Evolutionary conservation across 2,888 invertebrate species (phyloP), one percentile per base, ranked within the genome.

Genomic region (Antheraea yamamai): DNA sequence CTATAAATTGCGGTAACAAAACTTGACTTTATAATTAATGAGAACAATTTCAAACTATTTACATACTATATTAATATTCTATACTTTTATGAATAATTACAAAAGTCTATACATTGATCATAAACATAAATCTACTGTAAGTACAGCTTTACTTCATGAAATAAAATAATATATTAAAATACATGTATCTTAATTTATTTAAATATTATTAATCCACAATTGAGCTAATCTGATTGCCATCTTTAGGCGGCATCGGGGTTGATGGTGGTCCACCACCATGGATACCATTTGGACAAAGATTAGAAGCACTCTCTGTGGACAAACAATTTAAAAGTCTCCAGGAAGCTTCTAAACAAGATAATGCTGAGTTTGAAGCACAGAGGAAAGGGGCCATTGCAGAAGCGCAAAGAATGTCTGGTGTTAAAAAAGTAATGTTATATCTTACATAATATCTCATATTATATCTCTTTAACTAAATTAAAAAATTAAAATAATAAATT

Each of bases 361-460:
- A 97, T 89, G 96, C 96, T 1, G 98, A 98, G 87, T 99, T 99
- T 93, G 98, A 98, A 86, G 96, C 97, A n/a, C 98, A 98, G 89
- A 95, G 98, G 77, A 97, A 97, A 87, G 98, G 98, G 79, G 98
- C 98, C 0, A 98, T 99, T 83, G 98, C 98, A 20, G 98, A 98
- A 87, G 98, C 98, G 58, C 96, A 97, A 72, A 97, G 97, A 83
- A 82, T 95, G 12, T 92, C 95, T 51, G 96, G 95, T 52, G 95
- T 95, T 20, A 96, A 95, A 81, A 96, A 96, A 89, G 95, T 94
- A 86, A 75, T 20, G n/a, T 6, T 10, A 14, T 14, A 64, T 12
- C 14, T 51, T 66, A 7, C 7, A 16, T 16, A 20, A 47, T 74
- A 16, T 16, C 58, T 58, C 39, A 16, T 23, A 35, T 71, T 16